phyloP scores from a whole-genome alignment of 2,888 invertebrate species.

The Maniola hyperantus region DNA sequence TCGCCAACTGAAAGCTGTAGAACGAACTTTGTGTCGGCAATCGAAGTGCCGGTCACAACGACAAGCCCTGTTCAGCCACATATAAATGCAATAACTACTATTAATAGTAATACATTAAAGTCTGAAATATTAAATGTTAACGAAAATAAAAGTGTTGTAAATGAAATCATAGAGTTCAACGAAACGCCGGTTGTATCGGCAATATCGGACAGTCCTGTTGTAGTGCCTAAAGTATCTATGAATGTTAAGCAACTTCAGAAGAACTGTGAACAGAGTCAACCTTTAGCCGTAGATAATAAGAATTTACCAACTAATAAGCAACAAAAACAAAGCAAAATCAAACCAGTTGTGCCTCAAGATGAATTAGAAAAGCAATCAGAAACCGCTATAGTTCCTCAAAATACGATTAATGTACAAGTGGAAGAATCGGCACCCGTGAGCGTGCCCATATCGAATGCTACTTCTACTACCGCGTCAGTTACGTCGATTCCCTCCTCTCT shows the following conservation, averaged over 20 bases:
- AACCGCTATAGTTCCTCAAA: slow-evolving; percentile 31
- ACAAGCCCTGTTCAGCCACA: slow-evolving; percentile 62
- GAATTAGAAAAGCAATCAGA: slow-evolving; percentile 55
- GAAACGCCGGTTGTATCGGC: slow-evolving; percentile 87
- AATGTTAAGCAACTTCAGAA: slow-evolving; percentile 70
- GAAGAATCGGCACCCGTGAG: slow-evolving; percentile 28
- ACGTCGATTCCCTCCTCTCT: slow-evolving; percentile 33
- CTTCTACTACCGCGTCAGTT: slow-evolving; percentile 32
- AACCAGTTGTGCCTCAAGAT: slow-evolving; percentile 63
- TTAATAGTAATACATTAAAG: slow-evolving; percentile 74
- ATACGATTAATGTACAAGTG: slow-evolving; percentile 26
- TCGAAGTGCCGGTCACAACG: slow-evolving; percentile 58
- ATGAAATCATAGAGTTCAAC: slow-evolving; percentile 65
- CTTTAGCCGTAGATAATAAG: slow-evolving; percentile 68
- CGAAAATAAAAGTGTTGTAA: slow-evolving; percentile 69
- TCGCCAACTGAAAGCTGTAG: slow-evolving; percentile 58
- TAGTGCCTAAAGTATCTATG: slow-evolving; percentile 81
- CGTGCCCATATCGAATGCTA: slow-evolving; percentile 28
- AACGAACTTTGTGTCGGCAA: slow-evolving; percentile 55
- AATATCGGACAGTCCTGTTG: slow-evolving; percentile 86
- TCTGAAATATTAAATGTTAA: slow-evolving; percentile 73
- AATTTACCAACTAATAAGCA: slow-evolving; percentile 61
- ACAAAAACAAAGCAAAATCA: slow-evolving; percentile 62
- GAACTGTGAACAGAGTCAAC: slow-evolving; percentile 61
- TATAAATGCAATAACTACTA: slow-evolving; percentile 68